Percentiles rank a stretch among this genome's conserved stretches.
Conservation (phyloP, 2,888 invertebrate species). For the Drosophila kambysellisi region DNA sequence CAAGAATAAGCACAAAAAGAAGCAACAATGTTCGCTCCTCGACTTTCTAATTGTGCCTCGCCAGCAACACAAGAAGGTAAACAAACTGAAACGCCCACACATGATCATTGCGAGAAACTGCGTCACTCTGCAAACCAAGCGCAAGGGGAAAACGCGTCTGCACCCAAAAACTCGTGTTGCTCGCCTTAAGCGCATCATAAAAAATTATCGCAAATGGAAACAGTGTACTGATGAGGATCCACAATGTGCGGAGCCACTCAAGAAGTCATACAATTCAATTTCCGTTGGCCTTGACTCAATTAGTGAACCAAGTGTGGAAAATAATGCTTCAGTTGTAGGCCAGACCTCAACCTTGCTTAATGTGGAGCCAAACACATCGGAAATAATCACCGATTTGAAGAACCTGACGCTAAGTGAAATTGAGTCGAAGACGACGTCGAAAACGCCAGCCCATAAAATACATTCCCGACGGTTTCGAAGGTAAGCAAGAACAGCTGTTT, state of each 20-base stretch:
- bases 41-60: conserved; percentile 58
- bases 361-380: background rate
- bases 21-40: conserved; percentile 40
- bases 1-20: conserved; percentile 54
- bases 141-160: conserved; percentile 65
- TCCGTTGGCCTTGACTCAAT: background rate
- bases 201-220: conserved; percentile 55
- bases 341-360: background rate
- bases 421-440: background rate
- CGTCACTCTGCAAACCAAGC: conserved; percentile 25
- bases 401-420: conserved; percentile 2
- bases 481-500: conserved; percentile 49
- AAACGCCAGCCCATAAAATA: conserved; percentile 4
- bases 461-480: conserved; percentile 81
- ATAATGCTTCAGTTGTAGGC: background rate
- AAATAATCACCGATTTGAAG: conserved; percentile 6
- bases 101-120: conserved; percentile 27
- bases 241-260: conserved; percentile 1
- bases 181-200: conserved; percentile 69
- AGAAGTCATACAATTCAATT: background rate
- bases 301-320: background rate
- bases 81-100: conserved; percentile 28
- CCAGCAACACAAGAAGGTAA: conserved; percentile 37
- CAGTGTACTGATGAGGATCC: conserved; percentile 3
- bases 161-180: conserved; percentile 56